Conservation (phyloP, 2,888 invertebrate genomes). For the Yponomeuta cagnagella region DNA sequence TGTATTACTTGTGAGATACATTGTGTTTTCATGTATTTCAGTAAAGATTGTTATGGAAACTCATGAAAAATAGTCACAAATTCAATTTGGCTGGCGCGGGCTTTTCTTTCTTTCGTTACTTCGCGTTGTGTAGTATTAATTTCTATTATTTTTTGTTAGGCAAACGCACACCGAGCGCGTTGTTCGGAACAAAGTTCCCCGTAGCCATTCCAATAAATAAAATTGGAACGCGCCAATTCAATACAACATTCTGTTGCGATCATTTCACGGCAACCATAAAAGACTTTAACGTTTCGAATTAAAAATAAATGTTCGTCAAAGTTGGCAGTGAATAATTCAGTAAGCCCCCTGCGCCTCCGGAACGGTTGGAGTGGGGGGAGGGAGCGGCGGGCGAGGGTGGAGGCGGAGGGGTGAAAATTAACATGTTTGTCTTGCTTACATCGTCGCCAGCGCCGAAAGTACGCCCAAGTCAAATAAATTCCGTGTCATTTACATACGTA, state of each 20-base stretch:
- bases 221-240: not conserved
- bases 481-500: slow-evolving; percentile 66
- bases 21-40: too few relatives aligned
- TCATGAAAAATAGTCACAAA: too few relatives aligned
- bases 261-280: slow-evolving; percentile 25
- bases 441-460: slow-evolving; percentile 68
- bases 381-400: slow-evolving; percentile 15
- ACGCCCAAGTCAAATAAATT: slow-evolving; percentile 73
- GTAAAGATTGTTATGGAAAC: too few relatives aligned
- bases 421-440: slow-evolving; percentile 74
- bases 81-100: too few relatives aligned
- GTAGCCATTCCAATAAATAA: not conserved
- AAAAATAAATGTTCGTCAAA: slow-evolving; percentile 57
- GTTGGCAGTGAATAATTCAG: slow-evolving; percentile 55
- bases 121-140: too few relatives aligned
- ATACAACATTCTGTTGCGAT: not conserved
- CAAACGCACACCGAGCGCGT: not conserved
- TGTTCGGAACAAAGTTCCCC: too few relatives aligned
- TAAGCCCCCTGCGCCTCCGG: slow-evolving; percentile 26
- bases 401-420: slow-evolving; percentile 55
- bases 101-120: too few relatives aligned
- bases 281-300: slow-evolving; percentile 39
- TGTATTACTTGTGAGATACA: too few relatives aligned
- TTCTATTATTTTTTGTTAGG: not conserved
- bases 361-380: slow-evolving; percentile 16